Evolutionary conservation across 1,140 invertebrate genomes (phyloP), one percentile per base, ranked within the genome.

Genomic region (Drosophila triauraria): DNA sequence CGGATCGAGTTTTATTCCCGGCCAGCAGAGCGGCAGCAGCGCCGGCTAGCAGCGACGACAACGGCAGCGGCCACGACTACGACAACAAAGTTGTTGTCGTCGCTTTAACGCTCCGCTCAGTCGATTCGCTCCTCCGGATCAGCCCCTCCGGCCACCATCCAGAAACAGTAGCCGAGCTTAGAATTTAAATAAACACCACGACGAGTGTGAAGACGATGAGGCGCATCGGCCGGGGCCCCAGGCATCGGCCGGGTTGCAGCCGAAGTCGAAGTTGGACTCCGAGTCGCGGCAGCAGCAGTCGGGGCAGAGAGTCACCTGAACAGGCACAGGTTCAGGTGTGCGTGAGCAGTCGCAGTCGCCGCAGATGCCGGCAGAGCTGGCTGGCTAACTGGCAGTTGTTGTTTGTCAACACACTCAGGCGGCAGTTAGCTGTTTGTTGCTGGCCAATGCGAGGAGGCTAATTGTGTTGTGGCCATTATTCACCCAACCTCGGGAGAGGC

Each of bases 1-100:
- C 85, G 82, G 86, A 92, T 91, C 92, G 92, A 93, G 92, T 93
- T 93, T 93, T 93, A 93, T 93, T 93, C 92, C 91, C 91, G 81
- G 77, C 83, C 68, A 83, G 78, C 85, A 84, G 78, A 79, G 81
- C 82, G 57, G 72, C 67, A 56, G 82, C 72, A 68, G 80, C 67
- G 27, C 27, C 27, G 27, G 47, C 74, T 69, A 81, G 58, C 63
- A 59, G 56, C 75, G 48, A 68, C 58, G 56, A 61, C 78, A 51
- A 43, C 76, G 53, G 56, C 68, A 53, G 32, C 53, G 25, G 32
- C 77, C 17, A 35, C 78, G 38, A 48, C 77, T 17, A 43, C 60
- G 42, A 53, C 75, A 20, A 20, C 71, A 44, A 25, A 44, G 71
- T 20, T 32, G 53, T 68, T 69, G 82, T 63, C 74, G 82, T 63